Evolutionary conservation across 2,888 invertebrate genomes (phyloP).

Genomic region (Eristalinus sepulchralis): DNA sequence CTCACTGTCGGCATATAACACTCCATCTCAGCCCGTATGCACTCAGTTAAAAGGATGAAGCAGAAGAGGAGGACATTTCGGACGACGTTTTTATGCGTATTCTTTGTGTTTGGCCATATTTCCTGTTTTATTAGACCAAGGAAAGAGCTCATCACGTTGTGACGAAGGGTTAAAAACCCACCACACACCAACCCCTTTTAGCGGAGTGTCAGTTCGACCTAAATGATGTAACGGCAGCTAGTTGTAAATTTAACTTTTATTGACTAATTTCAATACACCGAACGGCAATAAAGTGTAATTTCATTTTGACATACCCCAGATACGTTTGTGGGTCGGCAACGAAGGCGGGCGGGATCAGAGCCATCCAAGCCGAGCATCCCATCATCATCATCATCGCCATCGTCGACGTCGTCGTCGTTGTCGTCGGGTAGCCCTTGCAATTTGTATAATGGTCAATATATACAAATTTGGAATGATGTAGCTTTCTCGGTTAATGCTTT

Average conservation of each 20-base stretch:
- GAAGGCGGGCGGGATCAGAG: not conserved
- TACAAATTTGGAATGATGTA: slow-evolving; percentile 54
- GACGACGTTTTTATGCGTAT: slow-evolving; percentile 52
- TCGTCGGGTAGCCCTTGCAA: slow-evolving; percentile 25
- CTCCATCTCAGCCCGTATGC: not conserved
- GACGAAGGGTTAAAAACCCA: slow-evolving; percentile 59
- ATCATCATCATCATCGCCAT: not conserved
- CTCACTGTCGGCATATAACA: not conserved
- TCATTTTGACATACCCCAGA: slow-evolving; percentile 58
- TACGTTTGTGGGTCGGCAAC: not conserved
- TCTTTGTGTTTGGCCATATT: slow-evolving; percentile 63
- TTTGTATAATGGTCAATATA: slow-evolving; percentile 58
- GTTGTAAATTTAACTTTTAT: slow-evolving; percentile 71
- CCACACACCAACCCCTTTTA: not conserved
- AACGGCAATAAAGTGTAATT: slow-evolving; percentile 69
- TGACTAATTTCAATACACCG: slow-evolving; percentile 71
- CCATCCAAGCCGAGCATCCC: not conserved
- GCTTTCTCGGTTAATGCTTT: slow-evolving; percentile 44
- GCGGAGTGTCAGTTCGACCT: slow-evolving; percentile 27
- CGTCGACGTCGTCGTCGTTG: not conserved
- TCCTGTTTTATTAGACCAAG: slow-evolving; percentile 64
- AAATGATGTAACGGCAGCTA: slow-evolving; percentile 66
- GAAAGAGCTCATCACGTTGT: slow-evolving; percentile 51
- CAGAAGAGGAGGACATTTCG: slow-evolving; percentile 34
- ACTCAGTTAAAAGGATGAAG: not conserved